Percentiles rank a stretch among this genome's conserved stretches.
Evolutionary conservation across 1,140 invertebrate genomes (phyloP).

Genomic region (Onthophagus taurus): DNA sequence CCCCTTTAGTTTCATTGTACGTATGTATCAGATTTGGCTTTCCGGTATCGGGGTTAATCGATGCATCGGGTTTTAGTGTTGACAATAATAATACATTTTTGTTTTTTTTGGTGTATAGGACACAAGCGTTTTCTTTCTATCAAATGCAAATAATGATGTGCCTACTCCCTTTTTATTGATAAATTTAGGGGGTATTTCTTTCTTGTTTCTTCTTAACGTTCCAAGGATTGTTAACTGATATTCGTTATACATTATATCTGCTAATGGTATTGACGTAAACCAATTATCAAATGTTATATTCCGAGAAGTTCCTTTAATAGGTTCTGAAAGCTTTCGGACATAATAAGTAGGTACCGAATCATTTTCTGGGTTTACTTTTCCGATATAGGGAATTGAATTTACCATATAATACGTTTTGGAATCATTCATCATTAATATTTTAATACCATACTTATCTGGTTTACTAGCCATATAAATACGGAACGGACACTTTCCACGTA

Average conservation of each 20-base stretch:
- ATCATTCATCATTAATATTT: conserved; percentile 19
- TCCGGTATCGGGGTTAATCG: background rate
- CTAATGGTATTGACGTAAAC: background rate
- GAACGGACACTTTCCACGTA: conserved; percentile 32
- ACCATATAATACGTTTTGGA: background rate
- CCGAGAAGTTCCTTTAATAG: background rate
- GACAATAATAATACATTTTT: conserved; percentile 10
- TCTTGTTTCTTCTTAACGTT: conserved; percentile 7
- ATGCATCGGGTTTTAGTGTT: background rate
- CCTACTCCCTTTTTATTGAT: background rate
- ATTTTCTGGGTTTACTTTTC: conserved; percentile 2
- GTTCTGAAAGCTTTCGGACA: conserved; percentile 11
- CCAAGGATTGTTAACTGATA: conserved; percentile 3
- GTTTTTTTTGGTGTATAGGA: conserved; percentile 9
- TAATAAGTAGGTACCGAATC: conserved; percentile 3
- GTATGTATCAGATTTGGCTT: conserved; percentile 32
- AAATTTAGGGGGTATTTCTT: background rate
- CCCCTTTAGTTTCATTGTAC: conserved; percentile 40
- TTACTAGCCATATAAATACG: conserved; percentile 38
- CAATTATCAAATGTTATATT: conserved; percentile 7
- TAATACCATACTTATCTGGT: conserved; percentile 28
- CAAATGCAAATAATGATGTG: background rate
- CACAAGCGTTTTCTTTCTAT: conserved; percentile 7
- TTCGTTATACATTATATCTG: background rate
- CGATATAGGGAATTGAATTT: background rate